Evolutionary conservation across 2,797 vertebrate species (phyloP), one percentile per base, ranked within the genome.

Genomic region (Steatocranus sp.): DNA sequence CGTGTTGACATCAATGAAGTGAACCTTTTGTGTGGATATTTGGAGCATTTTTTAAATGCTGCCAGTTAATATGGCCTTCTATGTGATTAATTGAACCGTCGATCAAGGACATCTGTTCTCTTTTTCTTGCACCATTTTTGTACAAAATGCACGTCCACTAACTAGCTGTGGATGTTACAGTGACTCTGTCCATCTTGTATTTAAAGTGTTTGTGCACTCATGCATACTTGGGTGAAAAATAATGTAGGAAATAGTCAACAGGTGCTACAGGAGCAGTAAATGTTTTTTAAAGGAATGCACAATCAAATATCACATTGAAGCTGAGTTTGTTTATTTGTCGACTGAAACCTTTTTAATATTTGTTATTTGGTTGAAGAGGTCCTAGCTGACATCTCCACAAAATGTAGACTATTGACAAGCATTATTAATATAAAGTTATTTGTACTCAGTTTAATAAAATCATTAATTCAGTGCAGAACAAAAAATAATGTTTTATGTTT

Each of bases 121-220:
- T 25, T 36, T 7, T 17, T 43, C n/a, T 43, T 68, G 36, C 20
- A 0, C 20, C 4, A 5, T 43, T 68, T 43, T 17, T 27, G 8
- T 17, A 17, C 23, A 18, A 0, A 70, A 18, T 18, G 6, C 9
- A 43, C 1, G 2, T 27, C 1, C 9, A 7, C 20, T 11, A 68
- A 68, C 14, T 20, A 70, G 23, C 15, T 27, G 14, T 17, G 20
- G 38, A 18, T 43, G 38, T 27, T 43, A 25, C 6, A 1, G 38
- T 43, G 9, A 17, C 38, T 43, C 4, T 15, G 8, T 41, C 20
- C 38, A 17, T 68, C 20, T 70, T 27, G 43, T 25, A 27, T 68
- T 15, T 68, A 17, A 68, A 27, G 8, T 7, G 23, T 17, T 25
- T 43, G 36, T 11, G 23, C 14, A 25, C 5, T 43, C 20, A 6